Base-by-base conservation (phyloP, 2,888 invertebrate genomes). In the Campoplex nolae region DNA sequence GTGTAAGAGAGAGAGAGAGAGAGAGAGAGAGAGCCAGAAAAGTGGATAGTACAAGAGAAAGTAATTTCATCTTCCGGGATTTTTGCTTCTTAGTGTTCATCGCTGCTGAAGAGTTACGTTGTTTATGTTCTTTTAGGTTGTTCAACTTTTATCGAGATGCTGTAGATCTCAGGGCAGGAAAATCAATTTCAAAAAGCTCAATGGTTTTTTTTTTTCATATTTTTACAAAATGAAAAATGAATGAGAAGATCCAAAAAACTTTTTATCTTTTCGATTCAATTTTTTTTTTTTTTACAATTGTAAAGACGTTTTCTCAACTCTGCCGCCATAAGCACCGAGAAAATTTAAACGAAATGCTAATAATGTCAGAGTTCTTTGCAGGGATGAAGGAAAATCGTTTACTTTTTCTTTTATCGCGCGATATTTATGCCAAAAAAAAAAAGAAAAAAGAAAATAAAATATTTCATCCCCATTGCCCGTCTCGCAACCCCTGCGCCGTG, bases 401-500 rank as follows among this genome's bases (percentile, higher is more conserved):
- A 23, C 38, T 38, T 62, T 32, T 62, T 62, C 16, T 32, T 62
- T 62, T 16, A 16, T 11, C 11, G 13, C 6, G 6, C 62, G 32
- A 32, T 62, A 32, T 62, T 62, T 32, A 62, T 32, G 51, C 32
- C 8, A 73, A 38, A 73, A 48, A 73, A 73, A 58, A 23, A 23
- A 23, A 23, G 23, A 23, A 23, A 23, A 23, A 23, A 23, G 23
- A 23, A 23, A 23, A 62, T 32, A 32, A 62, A 62, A 32, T 32
- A 62, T 62, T 62, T 23, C 35, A 35, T 42, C 67, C 83, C 74
- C 86, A 70, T 48, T 68, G 77, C 51, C 45, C 28, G 23, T 51
- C 32, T 62, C 16, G 18, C 77, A 87, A 75, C 82, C 82, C 84
- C 79, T 82, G 82, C 78, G 78, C 78, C 35, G 77, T 74, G 82